Percentiles rank a stretch among this genome's conserved stretches.
Evolutionary conservation across 30 jellyfish, hydroid and myxozoan genomes (phyloP).

Genomic region (Hydractinia symbiolongicarpus): DNA sequence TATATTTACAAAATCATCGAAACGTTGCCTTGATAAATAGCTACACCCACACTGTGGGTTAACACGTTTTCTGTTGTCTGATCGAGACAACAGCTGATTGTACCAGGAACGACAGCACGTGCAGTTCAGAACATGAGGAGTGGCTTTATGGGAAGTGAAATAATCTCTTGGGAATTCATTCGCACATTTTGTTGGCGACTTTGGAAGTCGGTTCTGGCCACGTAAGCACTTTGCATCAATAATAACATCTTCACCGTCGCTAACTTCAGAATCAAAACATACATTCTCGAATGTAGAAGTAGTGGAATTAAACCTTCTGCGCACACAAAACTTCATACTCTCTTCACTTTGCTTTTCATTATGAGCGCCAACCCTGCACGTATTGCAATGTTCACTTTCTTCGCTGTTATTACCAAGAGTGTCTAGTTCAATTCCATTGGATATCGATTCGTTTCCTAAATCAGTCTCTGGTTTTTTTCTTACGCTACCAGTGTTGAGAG

Average conservation of each 20-base stretch:
- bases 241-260: background rate
- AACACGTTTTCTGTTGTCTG: no score
- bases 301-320: background rate
- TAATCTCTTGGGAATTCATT: background rate
- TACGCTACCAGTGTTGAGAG: no score
- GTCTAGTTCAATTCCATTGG: no score
- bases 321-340: no score
- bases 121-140: background rate
- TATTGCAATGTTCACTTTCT: no score
- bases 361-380: no score
- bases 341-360: no score
- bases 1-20: constrained; percentile 16
- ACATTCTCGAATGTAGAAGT: constrained; percentile 3
- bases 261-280: constrained; percentile 9
- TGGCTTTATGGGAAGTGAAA: background rate
- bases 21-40: background rate
- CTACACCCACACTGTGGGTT: background rate
- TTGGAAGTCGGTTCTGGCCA: no score
- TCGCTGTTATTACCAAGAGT: no score
- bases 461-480: no score
- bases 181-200: background rate
- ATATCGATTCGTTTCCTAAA: no score
- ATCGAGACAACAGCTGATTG: background rate
- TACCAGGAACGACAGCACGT: background rate
- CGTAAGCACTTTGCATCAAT: background rate